Conservation (phyloP, 2,113 vertebrate species). For the Smithornis capensis region DNA sequence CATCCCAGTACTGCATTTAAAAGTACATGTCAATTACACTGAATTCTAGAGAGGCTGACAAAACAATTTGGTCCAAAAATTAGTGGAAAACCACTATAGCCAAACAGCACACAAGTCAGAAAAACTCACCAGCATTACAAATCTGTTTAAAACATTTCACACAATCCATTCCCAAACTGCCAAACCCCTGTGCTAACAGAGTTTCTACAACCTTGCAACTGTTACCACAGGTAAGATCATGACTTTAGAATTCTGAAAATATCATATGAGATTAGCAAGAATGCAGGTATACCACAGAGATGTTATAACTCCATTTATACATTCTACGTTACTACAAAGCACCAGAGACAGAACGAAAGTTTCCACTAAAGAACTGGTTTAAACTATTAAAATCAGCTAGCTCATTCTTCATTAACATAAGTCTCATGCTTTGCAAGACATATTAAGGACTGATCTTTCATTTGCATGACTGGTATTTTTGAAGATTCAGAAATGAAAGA, state of each 20-base stretch:
- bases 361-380: not conserved
- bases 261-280: not conserved
- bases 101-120: not conserved
- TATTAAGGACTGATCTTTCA: not conserved
- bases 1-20: not conserved
- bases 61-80: not conserved
- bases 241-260: not conserved
- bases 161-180: not conserved
- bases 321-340: not conserved
- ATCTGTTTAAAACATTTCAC: not conserved
- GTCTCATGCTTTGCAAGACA: not conserved
- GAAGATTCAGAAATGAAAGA: not conserved
- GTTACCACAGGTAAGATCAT: not conserved
- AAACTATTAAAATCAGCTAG: not conserved
- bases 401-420: not conserved
- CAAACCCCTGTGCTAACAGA: not conserved
- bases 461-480: not conserved
- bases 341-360: not conserved
- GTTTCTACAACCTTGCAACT: not conserved
- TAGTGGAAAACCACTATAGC: not conserved
- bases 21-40: not conserved
- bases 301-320: not conserved
- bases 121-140: not conserved
- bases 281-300: not conserved
- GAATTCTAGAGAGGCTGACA: not conserved